phyloP scores from a whole-genome alignment of 2,888 invertebrate species.

The Adineta ricciae region DNA sequence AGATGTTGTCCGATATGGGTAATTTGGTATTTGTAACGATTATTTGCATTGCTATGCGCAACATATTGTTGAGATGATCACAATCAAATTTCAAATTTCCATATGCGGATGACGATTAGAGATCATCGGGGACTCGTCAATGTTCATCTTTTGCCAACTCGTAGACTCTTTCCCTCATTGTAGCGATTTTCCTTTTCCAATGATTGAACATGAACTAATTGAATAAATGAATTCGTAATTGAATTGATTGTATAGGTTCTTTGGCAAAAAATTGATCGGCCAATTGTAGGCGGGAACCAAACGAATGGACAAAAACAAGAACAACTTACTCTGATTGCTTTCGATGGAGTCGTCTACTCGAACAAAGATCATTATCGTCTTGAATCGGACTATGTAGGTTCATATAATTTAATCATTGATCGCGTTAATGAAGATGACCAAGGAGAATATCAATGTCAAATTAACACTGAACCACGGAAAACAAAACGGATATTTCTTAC shows the following conservation, averaged over 20 bases:
- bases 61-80: constrained; percentile 3
- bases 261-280: constrained; percentile 12
- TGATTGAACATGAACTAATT: background rate
- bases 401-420: constrained; percentile 12
- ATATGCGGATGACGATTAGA: background rate
- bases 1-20: background rate
- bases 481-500: background rate
- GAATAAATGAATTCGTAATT: background rate
- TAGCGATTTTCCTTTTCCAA: background rate
- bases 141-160: background rate
- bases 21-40: constrained; percentile 9
- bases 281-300: background rate
- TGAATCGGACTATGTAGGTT: constrained; percentile 13
- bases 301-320: background rate
- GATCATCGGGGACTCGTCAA: background rate
- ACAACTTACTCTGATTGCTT: constrained; percentile 16
- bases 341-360: constrained; percentile 2
- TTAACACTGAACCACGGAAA: constrained; percentile 2
- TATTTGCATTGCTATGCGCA: background rate
- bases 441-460: constrained; percentile 24
- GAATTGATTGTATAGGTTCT: background rate
- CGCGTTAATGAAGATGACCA: constrained; percentile 10
- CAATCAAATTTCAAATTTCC: constrained; percentile 3
- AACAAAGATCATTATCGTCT: constrained; percentile 23
- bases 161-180: background rate